A percentile compares a stretch with the other conserved stretches of the same genome.
Evolutionary conservation across 2,113 vertebrate species (phyloP).

Genomic region (Todiramphus chloris): DNA sequence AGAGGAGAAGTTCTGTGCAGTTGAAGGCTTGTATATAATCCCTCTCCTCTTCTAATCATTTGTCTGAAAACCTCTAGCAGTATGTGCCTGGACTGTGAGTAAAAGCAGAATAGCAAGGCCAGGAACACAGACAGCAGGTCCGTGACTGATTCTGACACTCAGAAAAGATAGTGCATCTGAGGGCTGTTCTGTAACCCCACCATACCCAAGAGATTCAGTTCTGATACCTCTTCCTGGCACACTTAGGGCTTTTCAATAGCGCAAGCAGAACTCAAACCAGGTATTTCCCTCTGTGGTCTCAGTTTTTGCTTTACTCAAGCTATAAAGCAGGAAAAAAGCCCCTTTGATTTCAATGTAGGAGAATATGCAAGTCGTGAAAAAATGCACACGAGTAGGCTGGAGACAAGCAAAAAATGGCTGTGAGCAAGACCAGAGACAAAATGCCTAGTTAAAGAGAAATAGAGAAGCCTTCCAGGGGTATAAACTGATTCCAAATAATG

Average conservation of each 20-base stretch:
- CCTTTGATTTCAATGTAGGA: neutral
- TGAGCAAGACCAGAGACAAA: neutral
- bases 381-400: neutral
- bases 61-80: neutral
- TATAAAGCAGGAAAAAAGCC: neutral
- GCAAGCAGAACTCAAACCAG: neutral
- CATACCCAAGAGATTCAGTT: neutral
- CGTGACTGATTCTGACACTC: neutral
- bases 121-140: neutral
- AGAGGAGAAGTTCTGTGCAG: neutral
- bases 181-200: neutral
- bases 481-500: neutral
- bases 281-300: neutral
- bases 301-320: neutral
- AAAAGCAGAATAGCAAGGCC: neutral
- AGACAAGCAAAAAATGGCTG: neutral
- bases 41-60: neutral
- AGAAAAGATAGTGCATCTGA: neutral
- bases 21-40: neutral
- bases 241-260: neutral
- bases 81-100: neutral
- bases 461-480: neutral
- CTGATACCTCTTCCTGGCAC: neutral
- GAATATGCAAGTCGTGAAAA: neutral
- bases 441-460: neutral